Evolutionary conservation across 2,888 invertebrate genomes (phyloP), one percentile per base, ranked within the genome.

Genomic region (Eupithecia exiguata): DNA sequence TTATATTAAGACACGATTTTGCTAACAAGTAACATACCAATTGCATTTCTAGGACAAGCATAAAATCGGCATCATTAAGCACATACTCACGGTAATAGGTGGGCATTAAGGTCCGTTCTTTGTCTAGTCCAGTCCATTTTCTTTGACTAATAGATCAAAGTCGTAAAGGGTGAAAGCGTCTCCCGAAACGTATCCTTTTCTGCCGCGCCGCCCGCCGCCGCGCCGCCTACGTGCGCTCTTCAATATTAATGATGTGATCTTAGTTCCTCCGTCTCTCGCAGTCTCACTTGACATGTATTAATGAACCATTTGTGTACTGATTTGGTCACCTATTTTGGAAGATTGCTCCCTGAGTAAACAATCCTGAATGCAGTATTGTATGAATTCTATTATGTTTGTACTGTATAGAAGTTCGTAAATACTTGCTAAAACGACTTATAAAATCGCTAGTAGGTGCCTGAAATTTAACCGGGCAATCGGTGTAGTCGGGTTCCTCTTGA

Each of bases 221-320:
- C 86, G 81, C 91, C 93, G 93, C 92, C 92, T 89, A 88, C 93
- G 87, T 86, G 89, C 87, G 88, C 88, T 87, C 86, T 91, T 92
- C 91, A 89, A 92, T 94, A 94, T 94, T 94, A 94, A 94, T 94
- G 93, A 94, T 92, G 91, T 90, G 92, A 93, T 92, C 89, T 93
- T 90, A 92, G 91, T 90, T 90, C 91, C 89, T 90, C 89, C 90
- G 91, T 91, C 91, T 89, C 88, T 85, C 84, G 86, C 89, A 89
- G 91, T 87, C 88, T 87, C 85, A 83, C 88, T 87, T 88, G 94
- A 94, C 93, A 87, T 86, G 86, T 90, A 93, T 93, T 92, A 93
- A 94, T 93, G 93, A 86, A 85, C 83, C 87, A 89, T 91, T 92
- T 90, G 89, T 92, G 92, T 85, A 87, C 90, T 88, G 87, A 86